Conservation (phyloP, 2,888 invertebrate genomes). For the Trisateles emortualis region DNA sequence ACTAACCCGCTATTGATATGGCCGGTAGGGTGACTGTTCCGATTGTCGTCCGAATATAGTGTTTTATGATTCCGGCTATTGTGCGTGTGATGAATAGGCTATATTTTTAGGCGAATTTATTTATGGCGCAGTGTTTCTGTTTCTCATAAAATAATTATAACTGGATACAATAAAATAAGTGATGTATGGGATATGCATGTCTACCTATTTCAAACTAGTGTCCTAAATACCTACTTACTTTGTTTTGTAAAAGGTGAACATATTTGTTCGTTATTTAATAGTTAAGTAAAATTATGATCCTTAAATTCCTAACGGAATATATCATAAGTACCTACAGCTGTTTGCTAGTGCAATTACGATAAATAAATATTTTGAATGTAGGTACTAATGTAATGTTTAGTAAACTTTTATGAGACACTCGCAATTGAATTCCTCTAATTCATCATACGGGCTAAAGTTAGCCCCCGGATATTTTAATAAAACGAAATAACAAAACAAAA, state of each 20-base stretch:
- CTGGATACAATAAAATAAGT: background rate
- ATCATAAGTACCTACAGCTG: no score
- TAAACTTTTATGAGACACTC: no score
- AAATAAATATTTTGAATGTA: no score
- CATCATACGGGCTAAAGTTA: constrained; percentile 3
- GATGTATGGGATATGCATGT: background rate
- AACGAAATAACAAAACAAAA: constrained; percentile 46
- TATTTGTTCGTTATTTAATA: no score
- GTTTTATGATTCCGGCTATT: constrained; percentile 46
- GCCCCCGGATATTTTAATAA: constrained; percentile 39
- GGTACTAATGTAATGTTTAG: no score
- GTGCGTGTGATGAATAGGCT: constrained; percentile 37
- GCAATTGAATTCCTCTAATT: no score
- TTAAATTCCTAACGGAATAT: no score
- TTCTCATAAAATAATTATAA: background rate
- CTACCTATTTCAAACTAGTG: no score
- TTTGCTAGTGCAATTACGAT: no score
- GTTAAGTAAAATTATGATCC: no score
- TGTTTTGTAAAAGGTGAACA: no score
- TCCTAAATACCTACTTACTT: no score
- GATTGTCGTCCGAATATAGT: constrained; percentile 28
- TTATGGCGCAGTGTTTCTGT: constrained; percentile 16
- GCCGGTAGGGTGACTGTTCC: constrained; percentile 38
- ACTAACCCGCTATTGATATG: constrained; percentile 77
- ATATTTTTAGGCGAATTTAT: constrained; percentile 25